Base-by-base conservation (phyloP, 2,797 vertebrate genomes). In the Rhyacichthys aspro region DNA sequence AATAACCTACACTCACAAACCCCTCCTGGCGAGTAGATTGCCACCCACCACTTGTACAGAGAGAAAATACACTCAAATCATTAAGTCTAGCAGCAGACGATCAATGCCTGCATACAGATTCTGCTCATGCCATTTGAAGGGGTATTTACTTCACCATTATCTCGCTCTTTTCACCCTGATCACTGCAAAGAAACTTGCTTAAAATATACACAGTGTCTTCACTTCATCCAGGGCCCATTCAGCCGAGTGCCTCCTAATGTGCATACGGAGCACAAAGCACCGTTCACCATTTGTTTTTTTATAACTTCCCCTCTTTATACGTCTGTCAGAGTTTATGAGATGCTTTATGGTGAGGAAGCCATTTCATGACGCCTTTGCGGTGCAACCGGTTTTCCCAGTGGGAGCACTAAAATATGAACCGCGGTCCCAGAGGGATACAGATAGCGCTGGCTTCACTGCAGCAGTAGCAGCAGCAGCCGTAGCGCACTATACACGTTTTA, bases 21-120 rank as follows among this genome's bases (percentile, higher is more conserved):
- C 70, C 72, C 71, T 84, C 66, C 67, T 60, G 66, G 63, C 57
- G 46, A 63, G 62, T 45, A 65, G 66, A 75, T 70, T 70, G 70
- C 74, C 74, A 78, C 78, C 78, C 70, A 80, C 70, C 11, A 66
- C 1, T 37, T 59, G 61, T 44, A 52, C 1, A 11, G 59, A 68
- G 61, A 67, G 65, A 63, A 80, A 84, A 79, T 42, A 48, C 48
- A 72, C 45, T 61, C 52, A 78, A 75, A 74, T 81, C 78, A 82
- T 84, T 78, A 81, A 69, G 57, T 75, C 70, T 79, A 64, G 48
- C 57, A 72, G 72, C 64, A 41, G 60, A 49, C 44, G 67, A 74
- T 83, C 80, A 67, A 84, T 77, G 72, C 34, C 49, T 39, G 67
- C 55, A 76, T 70, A 70, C 69, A 59, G 55, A 85, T 70, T 55